Base-by-base conservation (phyloP, 2,888 invertebrate species). In the Cantharis rustica region DNA sequence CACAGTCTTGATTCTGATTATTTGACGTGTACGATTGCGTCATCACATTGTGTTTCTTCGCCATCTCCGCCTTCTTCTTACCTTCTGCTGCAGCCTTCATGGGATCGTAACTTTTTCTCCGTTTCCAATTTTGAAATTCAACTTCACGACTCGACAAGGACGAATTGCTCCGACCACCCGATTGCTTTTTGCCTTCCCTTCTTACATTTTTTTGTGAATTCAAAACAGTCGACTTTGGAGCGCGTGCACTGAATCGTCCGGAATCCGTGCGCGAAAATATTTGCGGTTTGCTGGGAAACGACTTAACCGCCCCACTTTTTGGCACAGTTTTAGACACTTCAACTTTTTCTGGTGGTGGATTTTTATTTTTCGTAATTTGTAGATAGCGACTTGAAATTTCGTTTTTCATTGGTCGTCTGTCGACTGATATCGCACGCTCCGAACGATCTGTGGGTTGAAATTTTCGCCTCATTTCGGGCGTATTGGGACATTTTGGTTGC, bases 101-200 rank as follows among this genome's bases (percentile, higher is more conserved):
- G 26, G 98, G 98, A 89, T 98, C 97, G 88, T 98, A 98, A 82
- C 95, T 96, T 84, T 98, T 98, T 79, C 98, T 90, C 76, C 98
- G 91, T 86, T 97, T 96, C 98, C 98, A 98, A 89, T 98, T 98
- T 87, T 96, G 96, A 90, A 96, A 93, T 85, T 96, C 95, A 10
- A 93, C 93, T 88, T 97, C 96, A 87, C 94, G 93, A 66, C 93
- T 90, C 0, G 94, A 93, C 4, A 94, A 88, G 0, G 94, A 93
- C 26, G 94, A 94, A 84, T 92, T 92, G 83, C 92, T 91, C 72
- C 94, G 89, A 79, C 91, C 92, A 74, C 90, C 90, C 3, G 91
- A 90, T 78, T 91, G 91, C 84, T 91, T 92, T 83, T 90, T 90
- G 81, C 88, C 90, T 71, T 86, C 86, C 75, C 85, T 86, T 81